Percentiles rank a stretch among this genome's conserved stretches.
These are phyloP conservation scores for Oikopleura albicans DNA, from an alignment of 23 tunicate species.

Conservation along the genomic window DNA sequence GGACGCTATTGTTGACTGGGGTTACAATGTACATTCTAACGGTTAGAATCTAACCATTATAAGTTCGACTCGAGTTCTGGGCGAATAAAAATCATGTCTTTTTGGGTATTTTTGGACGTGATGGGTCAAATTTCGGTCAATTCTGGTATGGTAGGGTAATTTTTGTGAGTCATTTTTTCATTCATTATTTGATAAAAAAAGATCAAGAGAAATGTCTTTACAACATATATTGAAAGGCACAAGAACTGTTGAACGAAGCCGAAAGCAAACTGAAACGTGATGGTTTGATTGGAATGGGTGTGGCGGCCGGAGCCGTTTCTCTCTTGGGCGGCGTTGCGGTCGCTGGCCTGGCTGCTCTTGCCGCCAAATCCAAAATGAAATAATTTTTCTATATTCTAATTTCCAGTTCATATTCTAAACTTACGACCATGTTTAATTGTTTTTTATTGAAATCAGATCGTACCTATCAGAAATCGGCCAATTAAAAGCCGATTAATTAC, in stretches of 20 bases:
- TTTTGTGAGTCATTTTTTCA: background rate
- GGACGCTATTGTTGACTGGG: too few relatives aligned
- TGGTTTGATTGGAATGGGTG: background rate
- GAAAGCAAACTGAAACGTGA: background rate
- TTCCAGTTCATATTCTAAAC: background rate
- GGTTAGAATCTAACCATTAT: too few relatives aligned
- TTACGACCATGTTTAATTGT: too few relatives aligned
- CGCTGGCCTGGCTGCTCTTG: background rate
- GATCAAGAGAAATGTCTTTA: background rate
- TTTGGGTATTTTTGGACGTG: too few relatives aligned
- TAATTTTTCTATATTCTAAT: background rate
- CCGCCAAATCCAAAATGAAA: background rate
- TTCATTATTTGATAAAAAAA: background rate
- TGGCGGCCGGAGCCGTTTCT: conserved; percentile 1
- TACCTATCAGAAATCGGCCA: too few relatives aligned
- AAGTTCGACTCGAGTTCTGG: too few relatives aligned
- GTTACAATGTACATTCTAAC: too few relatives aligned
- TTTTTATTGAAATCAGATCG: too few relatives aligned
- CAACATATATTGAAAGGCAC: background rate
- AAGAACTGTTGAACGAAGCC: background rate
- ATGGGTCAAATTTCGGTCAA: too few relatives aligned
- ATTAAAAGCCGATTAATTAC: too few relatives aligned
- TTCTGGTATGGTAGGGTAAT: too few relatives aligned
- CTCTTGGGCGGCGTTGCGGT: background rate
- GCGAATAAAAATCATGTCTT: too few relatives aligned